Conservation (phyloP, 2,888 invertebrate species). For the Argyresthia goedartella region DNA sequence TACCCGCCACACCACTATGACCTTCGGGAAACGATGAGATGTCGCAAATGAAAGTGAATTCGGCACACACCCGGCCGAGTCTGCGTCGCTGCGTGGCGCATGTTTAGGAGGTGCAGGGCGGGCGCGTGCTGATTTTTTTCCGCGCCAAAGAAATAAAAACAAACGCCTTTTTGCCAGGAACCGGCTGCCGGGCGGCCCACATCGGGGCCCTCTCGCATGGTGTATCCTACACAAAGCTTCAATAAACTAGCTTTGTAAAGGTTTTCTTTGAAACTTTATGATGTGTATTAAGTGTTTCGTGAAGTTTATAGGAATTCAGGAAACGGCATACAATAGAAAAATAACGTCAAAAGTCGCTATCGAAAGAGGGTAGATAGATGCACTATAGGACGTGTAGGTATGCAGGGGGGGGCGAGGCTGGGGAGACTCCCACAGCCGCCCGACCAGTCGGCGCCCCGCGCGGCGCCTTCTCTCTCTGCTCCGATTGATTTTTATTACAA, state of each 20-base stretch:
- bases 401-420: conserved; percentile 25
- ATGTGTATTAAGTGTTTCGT: no score
- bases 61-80: conserved; percentile 62
- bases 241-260: no score
- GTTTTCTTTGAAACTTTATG: no score
- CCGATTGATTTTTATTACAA: conserved; percentile 73
- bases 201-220: conserved; percentile 1
- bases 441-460: conserved; percentile 61
- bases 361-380: conserved; percentile 44
- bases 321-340: conserved; percentile 13
- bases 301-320: conserved; percentile 6
- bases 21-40: conserved; percentile 66
- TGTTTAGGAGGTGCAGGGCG: conserved; percentile 71
- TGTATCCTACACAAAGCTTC: neutral
- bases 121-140: conserved; percentile 64
- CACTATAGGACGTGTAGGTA: conserved; percentile 44
- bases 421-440: conserved; percentile 32
- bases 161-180: conserved; percentile 63
- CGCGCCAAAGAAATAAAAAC: conserved; percentile 69
- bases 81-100: conserved; percentile 72
- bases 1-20: conserved; percentile 52
- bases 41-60: conserved; percentile 72
- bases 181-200: conserved; percentile 32
- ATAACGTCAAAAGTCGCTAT: conserved; percentile 10
- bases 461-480: conserved; percentile 66